Evolutionary conservation across 2,888 invertebrate species (phyloP).

Genomic region (Drosophila borealis): DNA sequence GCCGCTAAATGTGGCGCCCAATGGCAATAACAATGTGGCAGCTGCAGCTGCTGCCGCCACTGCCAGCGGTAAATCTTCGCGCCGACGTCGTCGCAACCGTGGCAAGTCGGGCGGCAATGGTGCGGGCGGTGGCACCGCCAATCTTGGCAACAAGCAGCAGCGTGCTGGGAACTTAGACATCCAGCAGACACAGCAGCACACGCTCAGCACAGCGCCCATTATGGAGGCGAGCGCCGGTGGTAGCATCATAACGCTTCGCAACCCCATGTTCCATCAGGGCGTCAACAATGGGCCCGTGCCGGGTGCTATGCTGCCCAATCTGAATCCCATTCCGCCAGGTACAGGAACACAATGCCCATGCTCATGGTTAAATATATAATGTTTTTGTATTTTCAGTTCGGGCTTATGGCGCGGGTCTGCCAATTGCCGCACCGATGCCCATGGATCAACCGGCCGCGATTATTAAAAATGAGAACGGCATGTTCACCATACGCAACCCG

Average conservation of each 20-base stretch:
- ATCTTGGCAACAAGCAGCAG: slow-evolving; percentile 48
- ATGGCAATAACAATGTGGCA: slow-evolving; percentile 48
- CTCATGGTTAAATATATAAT: neutral
- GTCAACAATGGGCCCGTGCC: slow-evolving; percentile 53
- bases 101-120: slow-evolving; percentile 68
- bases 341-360: neutral
- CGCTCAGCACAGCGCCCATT: slow-evolving; percentile 30
- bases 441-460: slow-evolving; percentile 88
- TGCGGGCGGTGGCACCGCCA: slow-evolving; percentile 26
- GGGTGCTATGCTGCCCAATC: slow-evolving; percentile 59
- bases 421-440: slow-evolving; percentile 73
- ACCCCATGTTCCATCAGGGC: slow-evolving; percentile 89
- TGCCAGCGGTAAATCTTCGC: slow-evolving; percentile 76
- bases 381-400: slow-evolving; percentile 54
- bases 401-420: slow-evolving; percentile 55
- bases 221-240: slow-evolving; percentile 62
- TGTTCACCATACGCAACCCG: slow-evolving; percentile 94
- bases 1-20: slow-evolving; percentile 20
- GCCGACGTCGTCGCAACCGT: slow-evolving; percentile 82
- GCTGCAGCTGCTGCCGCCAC: slow-evolving; percentile 69
- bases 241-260: slow-evolving; percentile 91
- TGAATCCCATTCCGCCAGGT: slow-evolving; percentile 74
- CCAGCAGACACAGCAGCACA: slow-evolving; percentile 16
- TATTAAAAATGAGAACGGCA: slow-evolving; percentile 90
- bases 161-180: slow-evolving; percentile 20